Base-by-base conservation (phyloP, 2,888 invertebrate species). In the Heliothis peltigera region DNA sequence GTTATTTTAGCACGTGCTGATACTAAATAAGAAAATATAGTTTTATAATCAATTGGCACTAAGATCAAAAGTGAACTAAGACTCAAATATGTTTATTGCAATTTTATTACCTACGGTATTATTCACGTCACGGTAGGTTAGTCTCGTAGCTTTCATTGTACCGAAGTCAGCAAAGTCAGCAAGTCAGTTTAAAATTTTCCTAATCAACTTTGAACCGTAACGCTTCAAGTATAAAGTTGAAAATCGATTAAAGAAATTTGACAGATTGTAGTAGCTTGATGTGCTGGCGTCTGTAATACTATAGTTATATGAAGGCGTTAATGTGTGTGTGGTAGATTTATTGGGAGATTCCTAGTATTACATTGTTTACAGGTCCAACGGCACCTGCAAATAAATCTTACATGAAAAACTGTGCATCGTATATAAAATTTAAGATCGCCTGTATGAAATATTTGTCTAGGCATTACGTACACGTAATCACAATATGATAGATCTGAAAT, bases 301-400 rank as follows among this genome's bases (percentile, higher is more conserved):
- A 32, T 12, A 32, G 32, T 32, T 12, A 32, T 12, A 32, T 32
- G 12, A 32, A 32, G n/a, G 8, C 28, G 15, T 46, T 56, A 44
- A 46, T 64, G 55, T 61, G 47, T 61, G 48, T 64, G 55, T 49
- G 47, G 63, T 54, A 49, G n/a, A 61, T 64, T 78, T 70, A 62
- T 51, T 51, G 55, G 8, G 21, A 42, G 64, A 39, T 70, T 68
- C 32, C 42, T 42, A 43, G 44, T 10, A 54, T 46, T 46, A 46
- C 55, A 49, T 55, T 64, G 42, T 56, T 49, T 54, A 54, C 22
- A 4, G 35, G 51, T 53, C 57, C 60, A 62, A 48, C 8, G 17
- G 43, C 7, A n/a, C 17, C 4, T 44, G 15, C n/a, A 39, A n/a
- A 39, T 39, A 39, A 39, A 39, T 39, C 39, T 39, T 4, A n/a